Evolutionary conservation across 2,888 invertebrate genomes (phyloP).

Genomic region (Drosophila emarginata): DNA sequence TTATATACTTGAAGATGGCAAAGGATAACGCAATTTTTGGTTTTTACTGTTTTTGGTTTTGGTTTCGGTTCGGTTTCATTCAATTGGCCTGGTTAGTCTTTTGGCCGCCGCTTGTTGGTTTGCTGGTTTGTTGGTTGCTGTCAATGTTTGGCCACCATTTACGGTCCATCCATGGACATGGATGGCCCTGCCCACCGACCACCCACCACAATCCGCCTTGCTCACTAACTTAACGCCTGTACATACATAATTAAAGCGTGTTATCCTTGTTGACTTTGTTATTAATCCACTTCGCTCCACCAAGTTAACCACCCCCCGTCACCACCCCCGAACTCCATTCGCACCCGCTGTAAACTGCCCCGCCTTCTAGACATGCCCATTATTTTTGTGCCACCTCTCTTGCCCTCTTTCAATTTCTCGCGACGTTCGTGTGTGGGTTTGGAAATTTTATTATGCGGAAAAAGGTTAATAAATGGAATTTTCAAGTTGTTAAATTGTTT

Average conservation of each 20-base stretch:
- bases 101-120: neutral
- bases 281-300: conserved; percentile 67
- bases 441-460: conserved; percentile 68
- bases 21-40: neutral
- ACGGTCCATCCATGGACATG: conserved; percentile 3
- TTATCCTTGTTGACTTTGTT: conserved; percentile 71
- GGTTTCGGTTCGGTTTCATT: neutral
- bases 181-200: neutral
- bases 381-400: conserved; percentile 32
- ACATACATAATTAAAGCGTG: conserved; percentile 71
- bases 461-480: conserved; percentile 72
- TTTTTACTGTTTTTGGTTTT: neutral
- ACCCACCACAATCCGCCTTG: neutral
- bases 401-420: conserved; percentile 7
- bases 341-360: conserved; percentile 7
- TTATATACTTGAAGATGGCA: neutral
- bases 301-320: conserved; percentile 35
- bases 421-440: conserved; percentile 23
- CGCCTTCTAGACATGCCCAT: neutral
- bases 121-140: neutral
- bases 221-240: conserved; percentile 51
- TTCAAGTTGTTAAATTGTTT: conserved; percentile 72
- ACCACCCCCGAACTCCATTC: conserved; percentile 21
- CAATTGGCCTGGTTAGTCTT: neutral
- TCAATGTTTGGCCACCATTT: conserved; percentile 10